A percentile compares a stretch with the other conserved stretches of the same genome.
Evolutionary conservation across 2,797 vertebrate genomes (phyloP).

Genomic region (Natrix natrix): DNA sequence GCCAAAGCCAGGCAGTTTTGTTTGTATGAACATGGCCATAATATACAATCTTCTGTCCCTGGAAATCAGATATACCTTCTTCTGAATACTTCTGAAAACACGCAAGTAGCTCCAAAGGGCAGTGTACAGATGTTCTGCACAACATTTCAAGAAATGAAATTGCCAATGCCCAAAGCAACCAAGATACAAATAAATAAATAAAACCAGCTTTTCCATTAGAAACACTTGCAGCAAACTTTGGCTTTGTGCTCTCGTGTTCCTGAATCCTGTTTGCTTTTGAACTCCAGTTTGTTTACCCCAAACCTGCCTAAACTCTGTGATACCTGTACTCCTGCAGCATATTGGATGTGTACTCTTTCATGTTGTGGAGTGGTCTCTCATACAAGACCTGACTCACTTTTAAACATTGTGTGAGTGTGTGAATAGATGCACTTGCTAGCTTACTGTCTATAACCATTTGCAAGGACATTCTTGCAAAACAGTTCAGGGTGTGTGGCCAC

Average conservation of each 20-base stretch:
- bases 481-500: neutral
- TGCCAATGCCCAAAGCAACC: neutral
- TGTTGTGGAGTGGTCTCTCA: neutral
- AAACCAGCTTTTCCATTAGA: neutral
- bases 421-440: neutral
- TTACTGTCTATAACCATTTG: neutral
- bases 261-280: neutral
- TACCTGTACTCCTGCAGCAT: neutral
- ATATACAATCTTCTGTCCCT: neutral
- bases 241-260: neutral
- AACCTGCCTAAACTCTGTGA: neutral
- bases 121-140: neutral
- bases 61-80: neutral
- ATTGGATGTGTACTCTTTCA: neutral
- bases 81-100: neutral
- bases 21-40: neutral
- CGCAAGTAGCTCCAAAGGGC: neutral
- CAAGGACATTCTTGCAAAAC: neutral
- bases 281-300: neutral
- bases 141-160: neutral
- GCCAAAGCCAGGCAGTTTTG: neutral
- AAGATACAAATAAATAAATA: neutral
- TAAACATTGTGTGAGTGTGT: neutral
- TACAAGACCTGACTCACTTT: neutral
- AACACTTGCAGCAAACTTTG: neutral